Conservation (phyloP, 2,888 invertebrate genomes). For the Synanthedon vespiformis region DNA sequence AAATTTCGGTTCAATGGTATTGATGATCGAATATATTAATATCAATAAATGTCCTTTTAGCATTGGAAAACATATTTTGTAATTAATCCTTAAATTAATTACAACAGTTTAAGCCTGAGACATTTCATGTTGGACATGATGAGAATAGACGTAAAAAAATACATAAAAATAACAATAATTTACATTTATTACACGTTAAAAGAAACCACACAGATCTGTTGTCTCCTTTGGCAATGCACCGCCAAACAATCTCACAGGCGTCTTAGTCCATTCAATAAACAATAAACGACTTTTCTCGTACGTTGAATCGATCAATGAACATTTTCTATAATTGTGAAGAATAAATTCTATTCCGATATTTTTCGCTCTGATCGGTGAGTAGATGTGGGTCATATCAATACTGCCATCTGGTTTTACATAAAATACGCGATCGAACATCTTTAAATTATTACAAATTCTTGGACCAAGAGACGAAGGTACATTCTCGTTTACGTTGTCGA, state of each 20-base stretch:
- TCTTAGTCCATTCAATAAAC: conserved; percentile 75
- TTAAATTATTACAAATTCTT: conserved; percentile 45
- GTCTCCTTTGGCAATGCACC: conserved; percentile 73
- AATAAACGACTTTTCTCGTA: conserved; percentile 30
- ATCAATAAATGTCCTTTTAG: no score
- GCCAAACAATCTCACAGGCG: conserved; percentile 76
- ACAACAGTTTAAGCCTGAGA: neutral
- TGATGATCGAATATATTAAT: no score
- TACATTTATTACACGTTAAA: conserved; percentile 23
- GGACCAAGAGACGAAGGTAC: conserved; percentile 35
- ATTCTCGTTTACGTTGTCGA: conserved; percentile 21
- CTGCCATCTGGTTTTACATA: conserved; percentile 50
- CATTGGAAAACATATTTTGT: neutral
- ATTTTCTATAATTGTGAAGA: conserved; percentile 47
- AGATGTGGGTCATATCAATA: conserved; percentile 39
- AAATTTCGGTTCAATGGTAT: no score
- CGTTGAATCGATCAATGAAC: conserved; percentile 37
- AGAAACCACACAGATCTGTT: conserved; percentile 70
- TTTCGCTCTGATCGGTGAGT: conserved; percentile 39
- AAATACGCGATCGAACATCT: conserved; percentile 32
- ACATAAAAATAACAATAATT: neutral
- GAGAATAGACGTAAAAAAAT: neutral
- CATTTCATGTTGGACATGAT: no score
- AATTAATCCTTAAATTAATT: neutral
- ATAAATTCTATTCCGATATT: conserved; percentile 48